Base-by-base conservation (phyloP, 2,113 vertebrate species). In the Procapra przewalskii region DNA sequence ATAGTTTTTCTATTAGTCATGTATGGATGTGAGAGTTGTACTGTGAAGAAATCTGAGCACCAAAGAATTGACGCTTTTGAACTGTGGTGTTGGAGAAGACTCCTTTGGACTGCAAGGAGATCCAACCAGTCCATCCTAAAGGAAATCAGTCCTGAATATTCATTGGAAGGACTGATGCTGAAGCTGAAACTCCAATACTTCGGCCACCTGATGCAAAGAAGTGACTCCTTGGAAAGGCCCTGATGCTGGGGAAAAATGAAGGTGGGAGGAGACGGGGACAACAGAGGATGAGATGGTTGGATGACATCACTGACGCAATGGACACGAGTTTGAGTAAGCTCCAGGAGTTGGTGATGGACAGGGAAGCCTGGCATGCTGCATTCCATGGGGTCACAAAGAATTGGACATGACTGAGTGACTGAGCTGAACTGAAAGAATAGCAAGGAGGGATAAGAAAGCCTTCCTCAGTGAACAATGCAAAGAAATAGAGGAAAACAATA, bases 251-350 rank as follows among this genome's bases (percentile, higher is more conserved):
- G 4, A 36, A 67, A 19, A 67, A 10, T 36, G 64, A 36, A 36
- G 64, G 64, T 1, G 1, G n/a, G n/a, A 67, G 1, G 33, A 67
- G 17, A 67, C 21, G 33, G 17, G n/a, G 64, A 67, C 4, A 2
- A 36, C 33, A 36, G 64, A 67, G 64, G 8, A 67, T n/a, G 33
- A 67, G 33, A n/a, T 19, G 33, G 33, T 0, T 67, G 3, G 62
- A 67, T 21, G 64, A 19, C n/a, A 67, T 67, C n/a, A 67, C n/a
- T 0, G 64, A 67, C 0, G 0, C 17, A 36, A 67, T 5, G 17
- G 17, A 21, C n/a, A 21, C 36, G 17, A 67, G 64, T 67, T 21
- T 67, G 64, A 67, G n/a, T 36, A 21, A 67, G 16, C 8, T 36
- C 33, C 33, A 19, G 17, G 64, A 67, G 64, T 11, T 67, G 64